Conservation (phyloP, 1,140 invertebrate species). For the Drosophila yakuba region DNA sequence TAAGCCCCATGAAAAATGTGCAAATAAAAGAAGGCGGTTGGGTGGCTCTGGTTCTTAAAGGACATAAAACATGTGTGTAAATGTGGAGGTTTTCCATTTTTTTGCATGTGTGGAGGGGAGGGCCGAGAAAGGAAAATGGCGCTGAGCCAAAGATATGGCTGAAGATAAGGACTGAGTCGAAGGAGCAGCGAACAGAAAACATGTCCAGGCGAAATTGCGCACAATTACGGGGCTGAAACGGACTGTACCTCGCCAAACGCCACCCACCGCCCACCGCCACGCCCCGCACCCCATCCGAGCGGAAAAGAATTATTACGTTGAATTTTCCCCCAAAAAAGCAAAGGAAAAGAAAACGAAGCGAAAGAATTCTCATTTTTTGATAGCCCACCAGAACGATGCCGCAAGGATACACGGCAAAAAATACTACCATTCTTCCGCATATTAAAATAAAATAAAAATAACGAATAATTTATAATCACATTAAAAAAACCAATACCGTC, state of each 20-base stretch:
- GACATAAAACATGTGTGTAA: constrained; percentile 36
- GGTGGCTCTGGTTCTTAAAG: constrained; percentile 9
- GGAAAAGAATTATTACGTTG: constrained; percentile 84
- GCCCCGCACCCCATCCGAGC: constrained; percentile 69
- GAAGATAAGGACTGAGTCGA: constrained; percentile 8
- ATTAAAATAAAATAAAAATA: too few species aligned
- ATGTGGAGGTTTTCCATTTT: constrained; percentile 10
- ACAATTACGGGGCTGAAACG: constrained; percentile 66
- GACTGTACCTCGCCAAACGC: constrained; percentile 19
- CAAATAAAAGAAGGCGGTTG: constrained; percentile 37
- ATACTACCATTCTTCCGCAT: neutral
- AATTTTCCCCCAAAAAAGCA: constrained; percentile 62
- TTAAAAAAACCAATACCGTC: too few species aligned
- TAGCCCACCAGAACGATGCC: constrained; percentile 59
- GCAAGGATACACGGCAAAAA: constrained; percentile 23
- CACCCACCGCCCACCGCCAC: neutral
- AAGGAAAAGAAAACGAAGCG: constrained; percentile 46
- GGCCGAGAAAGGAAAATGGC: constrained; percentile 51
- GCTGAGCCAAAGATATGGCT: constrained; percentile 27
- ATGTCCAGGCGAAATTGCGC: constrained; percentile 72
- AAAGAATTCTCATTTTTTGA: constrained; percentile 77
- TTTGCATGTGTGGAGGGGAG: constrained; percentile 22
- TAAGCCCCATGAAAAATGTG: constrained; percentile 73
- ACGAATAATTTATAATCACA: too few species aligned
- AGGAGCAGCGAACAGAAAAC: constrained; percentile 49